Base-by-base conservation (phyloP, 2,888 invertebrate species). In the Theretra japonica region DNA sequence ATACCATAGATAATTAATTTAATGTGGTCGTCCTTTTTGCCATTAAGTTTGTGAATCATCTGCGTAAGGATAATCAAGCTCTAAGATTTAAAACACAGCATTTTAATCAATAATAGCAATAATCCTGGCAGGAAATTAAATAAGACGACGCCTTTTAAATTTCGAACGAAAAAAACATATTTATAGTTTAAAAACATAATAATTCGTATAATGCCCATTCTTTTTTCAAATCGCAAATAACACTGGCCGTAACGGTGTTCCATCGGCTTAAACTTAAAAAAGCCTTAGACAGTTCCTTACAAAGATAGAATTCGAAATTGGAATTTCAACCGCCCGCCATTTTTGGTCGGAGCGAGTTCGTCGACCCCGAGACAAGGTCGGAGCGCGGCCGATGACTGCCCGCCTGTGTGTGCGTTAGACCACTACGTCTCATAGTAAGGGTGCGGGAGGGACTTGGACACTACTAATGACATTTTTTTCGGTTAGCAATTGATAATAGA, bases 331-430 rank as follows among this genome's bases (percentile, higher is more conserved):
- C 75, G 74, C 76, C 74, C 76, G 80, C 82, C 87, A 85, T 89
- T 90, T 88, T 89, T 78, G 89, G 86, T 83, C 73, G 73, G 74
- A 65, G 73, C n/a, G 77, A 84, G 91, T 85, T 88, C 91, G 75
- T 84, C 83, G 86, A 91, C 86, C 89, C 85, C 80, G 73, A 78
- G 83, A 87, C 92, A 92, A 92, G 92, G 92, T 90, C 92, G 92
- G 83, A 83, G 80, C 84, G 86, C 88, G 91, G 90, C 75, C 89
- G 82, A 82, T 88, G 91, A 88, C 88, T 87, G 77, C 76, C 70
- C 56, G 58, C 21, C 21, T 50, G 6, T 68, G 71, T 68, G 71
- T 72, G 69, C 21, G 69, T 69, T 48, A 23, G 59, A 50, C 41
- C 60, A 62, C 56, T 53, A 65, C 65, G 48, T 58, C 23, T 60